phyloP scores from a whole-genome alignment of 2,888 invertebrate genomes.

The Perithous albicinctus region DNA sequence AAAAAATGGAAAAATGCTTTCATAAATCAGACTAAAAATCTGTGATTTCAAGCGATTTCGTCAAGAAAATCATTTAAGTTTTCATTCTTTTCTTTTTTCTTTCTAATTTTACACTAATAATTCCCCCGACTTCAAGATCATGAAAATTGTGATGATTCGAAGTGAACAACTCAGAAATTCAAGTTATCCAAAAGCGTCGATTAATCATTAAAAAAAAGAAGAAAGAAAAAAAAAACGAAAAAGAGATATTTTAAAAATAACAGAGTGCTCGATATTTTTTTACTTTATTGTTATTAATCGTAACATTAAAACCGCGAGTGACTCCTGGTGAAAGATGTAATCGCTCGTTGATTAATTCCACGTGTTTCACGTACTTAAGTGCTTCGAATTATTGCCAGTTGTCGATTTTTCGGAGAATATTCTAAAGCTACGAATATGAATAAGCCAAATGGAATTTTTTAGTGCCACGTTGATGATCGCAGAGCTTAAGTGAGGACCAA shows the following conservation, averaged over 20 bases:
- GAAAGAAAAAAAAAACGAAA: background rate
- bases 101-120: too few species aligned
- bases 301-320: background rate
- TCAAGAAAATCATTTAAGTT: too few species aligned
- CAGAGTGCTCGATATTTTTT: conserved; percentile 11
- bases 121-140: too few species aligned
- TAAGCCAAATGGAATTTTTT: background rate
- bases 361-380: background rate
- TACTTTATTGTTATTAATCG: background rate
- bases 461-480: too few species aligned
- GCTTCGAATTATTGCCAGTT: background rate
- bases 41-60: too few species aligned
- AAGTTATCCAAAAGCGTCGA: background rate
- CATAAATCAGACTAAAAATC: too few species aligned
- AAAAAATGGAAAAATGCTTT: too few species aligned
- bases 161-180: too few species aligned
- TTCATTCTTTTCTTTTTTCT: too few species aligned
- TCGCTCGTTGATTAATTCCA: background rate
- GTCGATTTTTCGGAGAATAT: background rate
- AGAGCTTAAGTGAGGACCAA: background rate
- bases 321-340: background rate
- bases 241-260: background rate
- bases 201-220: conserved; percentile 5
- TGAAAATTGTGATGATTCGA: too few species aligned
- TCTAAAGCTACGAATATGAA: background rate